Evolutionary conservation across 1,140 invertebrate species (phyloP).

Genomic region (Atopsyche davidsoni): DNA sequence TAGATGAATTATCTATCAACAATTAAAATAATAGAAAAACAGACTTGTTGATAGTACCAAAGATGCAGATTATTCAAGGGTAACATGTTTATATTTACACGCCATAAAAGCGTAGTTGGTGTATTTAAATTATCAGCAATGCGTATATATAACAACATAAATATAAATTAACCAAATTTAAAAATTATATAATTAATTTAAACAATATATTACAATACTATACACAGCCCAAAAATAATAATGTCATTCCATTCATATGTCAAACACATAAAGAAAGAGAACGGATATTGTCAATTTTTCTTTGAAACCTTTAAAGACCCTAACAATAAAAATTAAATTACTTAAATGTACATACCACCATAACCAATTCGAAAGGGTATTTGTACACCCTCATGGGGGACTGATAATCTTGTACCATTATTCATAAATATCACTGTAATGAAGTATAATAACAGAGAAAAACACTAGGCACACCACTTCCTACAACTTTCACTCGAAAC

Average conservation of each 20-base stretch:
- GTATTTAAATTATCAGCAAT: not conserved
- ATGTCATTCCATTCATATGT: slow-evolving; percentile 10
- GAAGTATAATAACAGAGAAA: slow-evolving; percentile 1
- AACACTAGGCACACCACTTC: slow-evolving; percentile 1
- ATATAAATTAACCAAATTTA: not conserved
- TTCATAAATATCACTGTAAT: slow-evolving; percentile 32
- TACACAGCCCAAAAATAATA: not conserved
- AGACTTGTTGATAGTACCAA: not conserved
- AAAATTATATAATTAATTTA: not conserved
- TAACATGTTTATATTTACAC: not conserved
- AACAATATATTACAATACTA: not conserved
- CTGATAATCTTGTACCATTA: slow-evolving; percentile 96
- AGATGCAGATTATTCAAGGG: not conserved
- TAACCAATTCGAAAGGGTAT: slow-evolving; percentile 92
- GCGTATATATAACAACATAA: not conserved
- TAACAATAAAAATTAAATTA: too few relatives aligned
- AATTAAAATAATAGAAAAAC: slow-evolving; percentile 1
- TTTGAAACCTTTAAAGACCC: too few relatives aligned
- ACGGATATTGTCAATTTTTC: slow-evolving; percentile 8
- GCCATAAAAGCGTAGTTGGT: too few relatives aligned
- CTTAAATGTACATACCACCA: slow-evolving; percentile 78
- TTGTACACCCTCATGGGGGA: slow-evolving; percentile 94
- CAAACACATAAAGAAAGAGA: not conserved
- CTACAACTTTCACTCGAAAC: slow-evolving; percentile 5
- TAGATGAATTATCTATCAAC: too few relatives aligned